Base-by-base conservation (phyloP, 2,888 invertebrate genomes). In the Sabatieria punctata region DNA sequence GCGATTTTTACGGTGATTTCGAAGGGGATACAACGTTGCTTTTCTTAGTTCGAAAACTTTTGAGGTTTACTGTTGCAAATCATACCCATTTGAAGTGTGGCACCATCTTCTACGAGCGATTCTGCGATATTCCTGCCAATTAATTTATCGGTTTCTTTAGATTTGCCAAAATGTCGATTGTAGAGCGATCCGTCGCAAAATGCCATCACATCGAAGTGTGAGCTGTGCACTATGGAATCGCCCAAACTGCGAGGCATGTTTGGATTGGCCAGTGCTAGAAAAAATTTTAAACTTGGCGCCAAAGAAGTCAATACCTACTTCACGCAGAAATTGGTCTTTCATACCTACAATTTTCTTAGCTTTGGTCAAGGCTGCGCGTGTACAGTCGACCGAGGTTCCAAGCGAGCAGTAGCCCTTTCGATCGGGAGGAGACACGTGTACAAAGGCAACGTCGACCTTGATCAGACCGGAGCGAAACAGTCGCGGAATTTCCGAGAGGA, bases 211-310 rank as follows among this genome's bases (percentile, higher is more conserved):
- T 93, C 89, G 54, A 91, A 76, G 66, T 93, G 89, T 4, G 88
- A 86, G 52, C 79, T 71, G 68, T 93, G 93, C 53, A 93, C 78
- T 18, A 82, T 74, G 0, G 82, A 78, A 65, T 91, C 89, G 38
- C 91, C 91, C 66, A 88, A 89, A 0, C 91, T 93, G 1, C 89
- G 76, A 0, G 93, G 93, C 80, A 93, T 80, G 60, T 80, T 70
- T 1, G 77, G 75, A 71, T 93, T 93, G 0, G 88, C 77, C 63
- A 74, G 71, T 1, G 71, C 74, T 71, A 52, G n/a, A 57, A 11
- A 30, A 30, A 8, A 30, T 11, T n/a, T n/a, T n/a, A n/a, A n/a
- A n/a, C n/a, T n/a, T n/a, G n/a, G n/a, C n/a, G n/a, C n/a, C n/a
- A n/a, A n/a, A n/a, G n/a, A n/a, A n/a, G n/a, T n/a, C n/a, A n/a